Evolutionary conservation across 2,888 invertebrate genomes (phyloP).

Genomic region (Macropis europaea): DNA sequence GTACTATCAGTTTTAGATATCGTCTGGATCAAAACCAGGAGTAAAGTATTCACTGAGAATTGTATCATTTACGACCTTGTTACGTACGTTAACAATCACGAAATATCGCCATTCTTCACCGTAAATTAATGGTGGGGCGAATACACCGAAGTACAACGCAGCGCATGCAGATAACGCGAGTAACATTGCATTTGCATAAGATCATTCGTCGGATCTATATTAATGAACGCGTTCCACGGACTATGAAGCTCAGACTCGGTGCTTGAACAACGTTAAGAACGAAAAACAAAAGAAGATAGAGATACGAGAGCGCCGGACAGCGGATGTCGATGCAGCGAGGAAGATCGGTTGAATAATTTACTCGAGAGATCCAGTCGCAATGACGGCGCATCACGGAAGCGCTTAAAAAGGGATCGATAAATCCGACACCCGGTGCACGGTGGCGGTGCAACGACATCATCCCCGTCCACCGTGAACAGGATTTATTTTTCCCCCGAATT

Average conservation of each 20-base stretch:
- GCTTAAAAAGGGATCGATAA: constrained; percentile 10
- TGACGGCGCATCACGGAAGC: not conserved
- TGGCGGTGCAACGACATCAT: not conserved
- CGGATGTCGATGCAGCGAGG: not conserved
- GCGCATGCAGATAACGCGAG: too few relatives aligned
- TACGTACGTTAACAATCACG: too few relatives aligned
- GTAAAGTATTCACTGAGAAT: too few relatives aligned
- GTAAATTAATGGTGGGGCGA: too few relatives aligned
- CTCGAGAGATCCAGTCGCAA: constrained; percentile 2
- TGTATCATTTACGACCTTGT: too few relatives aligned
- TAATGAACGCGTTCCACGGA: not conserved
- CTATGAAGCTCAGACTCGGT: too few relatives aligned
- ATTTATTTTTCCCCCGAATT: constrained; percentile 31
- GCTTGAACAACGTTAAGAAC: too few relatives aligned
- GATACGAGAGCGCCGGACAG: not conserved
- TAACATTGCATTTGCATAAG: constrained; percentile 10
- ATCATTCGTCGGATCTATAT: not conserved
- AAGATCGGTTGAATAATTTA: constrained; percentile 10
- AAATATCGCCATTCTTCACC: too few relatives aligned
- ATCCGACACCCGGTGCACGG: constrained; percentile 18
- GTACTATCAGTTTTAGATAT: too few relatives aligned
- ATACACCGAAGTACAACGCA: too few relatives aligned
- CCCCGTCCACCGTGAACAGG: not conserved
- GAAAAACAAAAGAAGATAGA: too few relatives aligned
- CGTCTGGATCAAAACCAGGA: too few relatives aligned